A percentile compares a stretch with the other conserved stretches of the same genome.
Conservation (phyloP, 2,888 invertebrate species). For the Sinohyriopsis cumingii region DNA sequence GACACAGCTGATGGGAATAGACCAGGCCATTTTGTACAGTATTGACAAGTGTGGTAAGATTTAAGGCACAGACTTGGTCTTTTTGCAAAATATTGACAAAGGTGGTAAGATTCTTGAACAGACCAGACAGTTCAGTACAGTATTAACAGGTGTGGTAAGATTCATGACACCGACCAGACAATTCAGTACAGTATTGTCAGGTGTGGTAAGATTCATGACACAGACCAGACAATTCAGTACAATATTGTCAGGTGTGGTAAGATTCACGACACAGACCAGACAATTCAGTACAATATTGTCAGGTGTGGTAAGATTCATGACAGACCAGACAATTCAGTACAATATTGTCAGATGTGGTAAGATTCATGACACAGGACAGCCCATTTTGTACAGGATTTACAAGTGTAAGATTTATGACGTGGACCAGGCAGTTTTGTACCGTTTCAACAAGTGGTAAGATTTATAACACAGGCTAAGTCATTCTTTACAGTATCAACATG, state of each 20-base stretch:
- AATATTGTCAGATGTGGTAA: constrained; percentile 91
- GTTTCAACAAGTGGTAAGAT: too few relatives aligned
- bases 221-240: constrained; percentile 79
- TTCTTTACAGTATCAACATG: constrained; percentile 91
- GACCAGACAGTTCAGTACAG: too few relatives aligned
- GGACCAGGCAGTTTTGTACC: too few relatives aligned
- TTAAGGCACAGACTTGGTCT: background rate
- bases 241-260: too few relatives aligned
- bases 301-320: constrained; percentile 18
- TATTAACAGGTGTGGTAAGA: too few relatives aligned
- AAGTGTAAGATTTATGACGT: too few relatives aligned
- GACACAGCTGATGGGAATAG: constrained; percentile 84
- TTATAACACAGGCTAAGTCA: constrained; percentile 84
- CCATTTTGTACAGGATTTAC: background rate
- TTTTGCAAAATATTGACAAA: background rate
- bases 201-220: constrained; percentile 19
- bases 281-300: too few relatives aligned
- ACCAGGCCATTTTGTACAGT: constrained; percentile 92
- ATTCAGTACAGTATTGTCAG: too few relatives aligned
- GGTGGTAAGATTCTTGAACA: too few relatives aligned
- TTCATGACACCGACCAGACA: too few relatives aligned
- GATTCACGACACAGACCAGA: constrained; percentile 79
- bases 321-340: constrained; percentile 92
- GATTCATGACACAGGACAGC: constrained; percentile 52
- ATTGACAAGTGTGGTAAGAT: constrained; percentile 88